phyloP scores from a whole-genome alignment of 2,113 vertebrate species.

The Rhadina sibilatrix region DNA sequence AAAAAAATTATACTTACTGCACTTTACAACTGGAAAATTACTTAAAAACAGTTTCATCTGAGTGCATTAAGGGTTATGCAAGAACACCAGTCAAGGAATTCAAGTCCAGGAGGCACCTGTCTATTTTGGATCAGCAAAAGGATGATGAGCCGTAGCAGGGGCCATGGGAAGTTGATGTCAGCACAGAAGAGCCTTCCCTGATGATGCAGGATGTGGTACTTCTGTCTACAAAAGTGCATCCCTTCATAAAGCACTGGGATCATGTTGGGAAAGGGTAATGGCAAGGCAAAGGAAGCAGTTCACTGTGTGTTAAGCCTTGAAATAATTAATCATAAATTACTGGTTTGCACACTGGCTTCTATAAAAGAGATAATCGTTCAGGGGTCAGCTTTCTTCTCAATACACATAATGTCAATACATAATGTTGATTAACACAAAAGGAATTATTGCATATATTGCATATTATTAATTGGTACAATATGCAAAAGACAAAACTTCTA shows the following conservation, averaged over 20 bases:
- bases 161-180: background rate
- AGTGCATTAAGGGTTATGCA: background rate
- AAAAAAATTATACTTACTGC: background rate
- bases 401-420: background rate
- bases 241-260: background rate
- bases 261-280: background rate
- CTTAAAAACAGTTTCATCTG: background rate
- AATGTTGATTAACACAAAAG: background rate
- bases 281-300: background rate
- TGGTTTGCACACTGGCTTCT: background rate
- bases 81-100: background rate
- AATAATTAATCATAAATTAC: background rate
- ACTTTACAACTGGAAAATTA: background rate
- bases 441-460: background rate
- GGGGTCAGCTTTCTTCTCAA: background rate
- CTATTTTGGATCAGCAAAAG: background rate
- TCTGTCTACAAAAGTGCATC: background rate
- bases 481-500: slow-evolving; percentile 1
- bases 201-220: background rate
- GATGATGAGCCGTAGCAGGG: background rate
- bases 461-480: background rate
- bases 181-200: background rate
- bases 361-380: background rate
- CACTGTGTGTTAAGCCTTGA: background rate
- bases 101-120: background rate